These are phyloP conservation scores for Cistogaster globosa DNA, from an alignment of 2,888 invertebrate genomes.

Conservation along the genomic window DNA sequence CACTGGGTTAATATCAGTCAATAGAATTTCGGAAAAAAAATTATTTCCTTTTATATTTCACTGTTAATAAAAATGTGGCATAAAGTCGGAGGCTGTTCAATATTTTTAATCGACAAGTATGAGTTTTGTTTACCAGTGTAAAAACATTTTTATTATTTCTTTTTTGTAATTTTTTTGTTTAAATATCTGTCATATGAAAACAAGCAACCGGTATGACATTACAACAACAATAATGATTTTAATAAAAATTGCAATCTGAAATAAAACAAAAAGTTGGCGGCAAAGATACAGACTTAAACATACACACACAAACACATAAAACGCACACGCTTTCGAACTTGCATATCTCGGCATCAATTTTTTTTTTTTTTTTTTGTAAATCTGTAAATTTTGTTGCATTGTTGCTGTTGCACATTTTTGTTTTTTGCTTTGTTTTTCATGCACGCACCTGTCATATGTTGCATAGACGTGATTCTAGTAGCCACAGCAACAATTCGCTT, in stretches of 20 bases:
- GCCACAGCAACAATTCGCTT: slow-evolving; percentile 33
- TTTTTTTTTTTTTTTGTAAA: slow-evolving; percentile 13
- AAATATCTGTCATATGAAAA: slow-evolving; percentile 66
- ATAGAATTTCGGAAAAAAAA: too few relatives aligned
- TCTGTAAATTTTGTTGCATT: slow-evolving; percentile 35
- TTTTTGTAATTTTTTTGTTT: slow-evolving; percentile 20
- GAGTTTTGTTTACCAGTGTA: slow-evolving; percentile 61
- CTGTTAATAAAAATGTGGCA: slow-evolving; percentile 44
- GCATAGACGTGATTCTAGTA: slow-evolving; percentile 56
- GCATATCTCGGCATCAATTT: slow-evolving; percentile 35
- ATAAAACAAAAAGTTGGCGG: slow-evolving; percentile 49
- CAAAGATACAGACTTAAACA: slow-evolving; percentile 41
- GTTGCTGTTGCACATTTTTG: slow-evolving; percentile 10
- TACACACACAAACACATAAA: slow-evolving; percentile 10
- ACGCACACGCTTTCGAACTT: slow-evolving; percentile 46
- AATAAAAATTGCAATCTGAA: slow-evolving; percentile 56
- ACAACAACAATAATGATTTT: slow-evolving; percentile 48
- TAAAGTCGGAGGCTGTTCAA: slow-evolving; percentile 3
- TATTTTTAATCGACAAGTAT: too few relatives aligned
- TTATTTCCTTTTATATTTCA: background rate
- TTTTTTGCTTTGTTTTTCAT: slow-evolving; percentile 63
- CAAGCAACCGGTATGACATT: slow-evolving; percentile 69
- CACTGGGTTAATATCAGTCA: too few relatives aligned
- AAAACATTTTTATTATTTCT: slow-evolving; percentile 40
- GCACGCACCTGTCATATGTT: slow-evolving; percentile 71